These are phyloP conservation scores for Cirrhinus mrigala DNA, from an alignment of 2,797 vertebrate genomes.

Conservation along the genomic window DNA sequence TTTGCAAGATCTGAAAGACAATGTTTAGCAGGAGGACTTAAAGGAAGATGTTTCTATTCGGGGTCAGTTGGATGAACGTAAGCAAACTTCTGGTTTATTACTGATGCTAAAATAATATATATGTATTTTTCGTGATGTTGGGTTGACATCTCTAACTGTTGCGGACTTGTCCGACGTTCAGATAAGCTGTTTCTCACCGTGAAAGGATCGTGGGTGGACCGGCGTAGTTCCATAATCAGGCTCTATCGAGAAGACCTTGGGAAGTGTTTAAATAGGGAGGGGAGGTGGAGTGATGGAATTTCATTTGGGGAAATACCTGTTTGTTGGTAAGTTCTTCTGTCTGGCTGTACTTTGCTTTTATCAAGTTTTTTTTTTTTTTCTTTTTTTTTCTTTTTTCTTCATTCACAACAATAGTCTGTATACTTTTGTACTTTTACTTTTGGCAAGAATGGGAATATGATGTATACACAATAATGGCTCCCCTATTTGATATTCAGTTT, in stretches of 20 bases:
- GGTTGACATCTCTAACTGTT: not conserved
- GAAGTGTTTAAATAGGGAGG: too few relatives aligned
- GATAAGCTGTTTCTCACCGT: constrained; percentile 15
- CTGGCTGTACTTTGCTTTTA: not conserved
- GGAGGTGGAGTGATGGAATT: not conserved
- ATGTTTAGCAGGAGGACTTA: not conserved
- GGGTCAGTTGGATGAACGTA: not conserved
- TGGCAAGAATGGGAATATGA: too few relatives aligned
- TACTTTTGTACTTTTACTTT: too few relatives aligned
- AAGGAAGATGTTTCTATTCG: too few relatives aligned
- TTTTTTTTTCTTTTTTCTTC: too few relatives aligned
- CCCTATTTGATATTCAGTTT: too few relatives aligned
- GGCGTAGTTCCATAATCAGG: constrained; percentile 16
- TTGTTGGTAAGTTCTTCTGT: not conserved
- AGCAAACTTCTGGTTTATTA: not conserved
- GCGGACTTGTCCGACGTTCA: not conserved
- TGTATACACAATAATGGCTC: too few relatives aligned
- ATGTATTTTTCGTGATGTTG: not conserved
- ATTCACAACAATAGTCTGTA: too few relatives aligned
- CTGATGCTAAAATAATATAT: too few relatives aligned
- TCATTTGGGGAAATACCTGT: constrained; percentile 10
- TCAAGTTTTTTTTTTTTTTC: not conserved
- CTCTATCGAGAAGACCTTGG: not conserved
- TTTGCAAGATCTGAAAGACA: too few relatives aligned
- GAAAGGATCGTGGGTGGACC: not conserved